Percentiles rank a stretch among this genome's conserved stretches.
phyloP scores from a whole-genome alignment of 2,888 invertebrate species.

The Lathronympha strigana region DNA sequence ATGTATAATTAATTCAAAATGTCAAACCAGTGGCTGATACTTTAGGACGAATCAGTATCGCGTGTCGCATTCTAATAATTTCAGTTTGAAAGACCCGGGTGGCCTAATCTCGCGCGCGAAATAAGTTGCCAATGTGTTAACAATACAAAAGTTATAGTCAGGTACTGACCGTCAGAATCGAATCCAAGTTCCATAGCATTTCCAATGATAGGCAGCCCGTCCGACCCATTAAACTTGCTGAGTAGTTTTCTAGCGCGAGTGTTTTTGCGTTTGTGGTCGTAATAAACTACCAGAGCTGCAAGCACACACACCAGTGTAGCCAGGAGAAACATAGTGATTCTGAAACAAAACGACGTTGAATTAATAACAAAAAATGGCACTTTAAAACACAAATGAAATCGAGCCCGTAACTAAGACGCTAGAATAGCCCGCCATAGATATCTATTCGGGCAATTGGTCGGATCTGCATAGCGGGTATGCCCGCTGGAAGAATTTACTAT shows the following conservation, averaged over 20 bases:
- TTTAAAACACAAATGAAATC: no score
- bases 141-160: background rate
- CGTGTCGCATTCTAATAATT: no score
- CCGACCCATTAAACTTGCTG: slow-evolving; percentile 56
- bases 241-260: slow-evolving; percentile 50
- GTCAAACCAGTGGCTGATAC: no score
- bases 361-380: background rate
- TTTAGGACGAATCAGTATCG: no score
- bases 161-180: slow-evolving; percentile 54
- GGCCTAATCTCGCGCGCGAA: no score
- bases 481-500: no score
- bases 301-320: slow-evolving; percentile 48
- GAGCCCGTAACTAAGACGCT: background rate
- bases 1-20: no score
- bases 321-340: slow-evolving; percentile 47
- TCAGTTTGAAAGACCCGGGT: no score
- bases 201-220: slow-evolving; percentile 59
- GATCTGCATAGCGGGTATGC: no score
- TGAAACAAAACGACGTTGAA: background rate
- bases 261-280: slow-evolving; percentile 46
- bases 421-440: no score
- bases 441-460: no score
- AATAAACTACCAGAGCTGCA: slow-evolving; percentile 45
- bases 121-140: no score
- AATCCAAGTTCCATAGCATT: slow-evolving; percentile 63